A percentile compares a stretch with the other conserved stretches of the same genome.
These are phyloP conservation scores for Drosophila ficusphila DNA, from an alignment of 1,140 invertebrate genomes.

Conservation along the genomic window DNA sequence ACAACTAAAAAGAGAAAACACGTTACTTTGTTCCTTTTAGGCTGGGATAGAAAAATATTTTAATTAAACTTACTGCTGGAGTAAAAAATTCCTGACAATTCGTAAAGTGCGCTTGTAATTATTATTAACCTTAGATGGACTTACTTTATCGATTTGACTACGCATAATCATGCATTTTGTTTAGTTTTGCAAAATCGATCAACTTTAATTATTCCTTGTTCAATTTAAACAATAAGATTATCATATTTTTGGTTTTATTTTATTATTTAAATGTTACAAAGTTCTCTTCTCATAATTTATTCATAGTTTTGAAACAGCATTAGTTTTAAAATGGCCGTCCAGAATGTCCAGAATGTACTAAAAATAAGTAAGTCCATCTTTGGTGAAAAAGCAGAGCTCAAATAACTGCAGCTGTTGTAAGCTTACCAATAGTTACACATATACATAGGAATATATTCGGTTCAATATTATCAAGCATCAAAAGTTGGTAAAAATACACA, in stretches of 20 bases:
- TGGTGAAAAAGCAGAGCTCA: slow-evolving; percentile 23
- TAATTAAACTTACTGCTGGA: slow-evolving; percentile 2
- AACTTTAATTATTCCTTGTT: neutral
- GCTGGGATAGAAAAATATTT: slow-evolving; percentile 9
- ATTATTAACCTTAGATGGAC: slow-evolving; percentile 3
- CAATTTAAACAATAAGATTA: slow-evolving; percentile 2
- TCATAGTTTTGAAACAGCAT: slow-evolving; percentile 12
- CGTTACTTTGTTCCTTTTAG: slow-evolving; percentile 2
- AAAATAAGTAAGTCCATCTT: slow-evolving; percentile 9
- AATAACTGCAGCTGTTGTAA: slow-evolving; percentile 27
- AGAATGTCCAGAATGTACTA: slow-evolving; percentile 11
- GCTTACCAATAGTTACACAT: slow-evolving; percentile 31
- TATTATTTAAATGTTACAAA: slow-evolving; percentile 8
- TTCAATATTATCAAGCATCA: slow-evolving; percentile 32
- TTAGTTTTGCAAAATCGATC: neutral
- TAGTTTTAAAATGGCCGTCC: slow-evolving; percentile 7
- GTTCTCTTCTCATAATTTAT: slow-evolving; percentile 3
- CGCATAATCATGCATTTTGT: neutral
- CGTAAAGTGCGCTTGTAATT: slow-evolving; percentile 4
- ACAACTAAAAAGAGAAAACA: slow-evolving; percentile 42
- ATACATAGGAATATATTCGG: slow-evolving; percentile 29
- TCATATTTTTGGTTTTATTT: neutral
- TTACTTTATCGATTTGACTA: neutral
- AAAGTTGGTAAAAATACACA: slow-evolving; percentile 29
- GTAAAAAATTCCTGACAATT: slow-evolving; percentile 9